Conservation (phyloP, 2,113 vertebrate genomes). For the Tragelaphus strepsiceros region DNA sequence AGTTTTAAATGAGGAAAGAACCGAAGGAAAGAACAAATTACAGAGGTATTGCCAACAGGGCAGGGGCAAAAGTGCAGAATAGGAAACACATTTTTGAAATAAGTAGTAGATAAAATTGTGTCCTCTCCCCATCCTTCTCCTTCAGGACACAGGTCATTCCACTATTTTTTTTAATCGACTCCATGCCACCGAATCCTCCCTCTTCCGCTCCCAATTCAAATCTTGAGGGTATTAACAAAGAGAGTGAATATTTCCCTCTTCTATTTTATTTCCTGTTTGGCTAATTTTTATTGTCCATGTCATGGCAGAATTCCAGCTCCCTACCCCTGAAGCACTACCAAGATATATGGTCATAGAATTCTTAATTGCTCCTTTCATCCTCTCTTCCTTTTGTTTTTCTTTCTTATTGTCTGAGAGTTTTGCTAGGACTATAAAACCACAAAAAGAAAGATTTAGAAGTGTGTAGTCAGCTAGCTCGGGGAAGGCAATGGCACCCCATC, state of each 20-base stretch:
- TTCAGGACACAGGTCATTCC: too few species aligned
- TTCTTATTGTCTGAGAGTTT: background rate
- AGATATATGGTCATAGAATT: background rate
- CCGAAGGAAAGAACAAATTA: background rate
- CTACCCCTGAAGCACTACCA: background rate
- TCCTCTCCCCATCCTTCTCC: background rate
- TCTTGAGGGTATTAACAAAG: background rate
- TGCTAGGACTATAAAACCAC: background rate
- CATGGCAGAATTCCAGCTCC: background rate
- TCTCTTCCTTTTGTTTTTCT: background rate
- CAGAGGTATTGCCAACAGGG: background rate
- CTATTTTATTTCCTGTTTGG: background rate
- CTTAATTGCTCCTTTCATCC: background rate
- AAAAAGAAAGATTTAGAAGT: background rate
- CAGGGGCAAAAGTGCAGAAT: fast-evolving
- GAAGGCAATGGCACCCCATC: too few species aligned
- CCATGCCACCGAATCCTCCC: background rate
- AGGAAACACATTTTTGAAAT: background rate
- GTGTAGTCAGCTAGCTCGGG: background rate
- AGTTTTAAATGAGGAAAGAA: background rate
- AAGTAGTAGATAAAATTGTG: background rate
- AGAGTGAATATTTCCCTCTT: background rate
- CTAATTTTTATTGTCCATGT: background rate
- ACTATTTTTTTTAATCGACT: background rate
- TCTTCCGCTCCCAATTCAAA: background rate